These are phyloP conservation scores for Liposcelis brunnea DNA, from an alignment of 2,888 invertebrate species.

Conservation along the genomic window DNA sequence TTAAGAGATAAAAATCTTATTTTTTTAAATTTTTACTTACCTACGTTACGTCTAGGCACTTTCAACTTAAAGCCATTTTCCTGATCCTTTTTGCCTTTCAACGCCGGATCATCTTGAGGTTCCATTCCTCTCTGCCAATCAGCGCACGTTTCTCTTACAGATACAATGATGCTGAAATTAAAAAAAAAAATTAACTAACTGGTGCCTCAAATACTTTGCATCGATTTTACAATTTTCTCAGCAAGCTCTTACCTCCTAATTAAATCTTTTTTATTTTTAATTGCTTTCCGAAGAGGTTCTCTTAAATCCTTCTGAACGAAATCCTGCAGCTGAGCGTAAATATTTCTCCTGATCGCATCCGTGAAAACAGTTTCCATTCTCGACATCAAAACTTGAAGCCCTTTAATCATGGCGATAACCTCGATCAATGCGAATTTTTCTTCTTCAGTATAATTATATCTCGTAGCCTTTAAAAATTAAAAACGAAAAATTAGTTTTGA, in stretches of 20 bases:
- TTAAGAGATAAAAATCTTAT: slow-evolving; percentile 3
- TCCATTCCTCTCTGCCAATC: slow-evolving; percentile 91
- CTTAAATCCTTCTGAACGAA: slow-evolving; percentile 80
- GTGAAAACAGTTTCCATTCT: slow-evolving; percentile 94
- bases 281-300: slow-evolving; percentile 87
- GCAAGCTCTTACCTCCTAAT: slow-evolving; percentile 64
- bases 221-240: neutral
- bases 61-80: slow-evolving; percentile 83
- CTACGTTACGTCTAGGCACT: slow-evolving; percentile 83
- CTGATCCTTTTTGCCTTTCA: slow-evolving; percentile 85
- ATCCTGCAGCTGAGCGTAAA: slow-evolving; percentile 92
- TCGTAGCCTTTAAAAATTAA: slow-evolving; percentile 41
- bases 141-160: slow-evolving; percentile 91
- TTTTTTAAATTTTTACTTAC: slow-evolving; percentile 30
- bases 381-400: slow-evolving; percentile 89
- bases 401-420: slow-evolving; percentile 98
- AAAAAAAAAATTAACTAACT: slow-evolving; percentile 9
- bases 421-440: slow-evolving; percentile 97
- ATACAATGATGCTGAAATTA: slow-evolving; percentile 69
- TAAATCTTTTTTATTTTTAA: slow-evolving; percentile 94
- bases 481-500: neutral
- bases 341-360: slow-evolving; percentile 74
- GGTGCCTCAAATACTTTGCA: neutral
- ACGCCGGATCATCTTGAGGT: slow-evolving; percentile 77
- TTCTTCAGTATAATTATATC: slow-evolving; percentile 93